phyloP scores from a whole-genome alignment of 2,113 vertebrate genomes.

The Indicator maculatus region DNA sequence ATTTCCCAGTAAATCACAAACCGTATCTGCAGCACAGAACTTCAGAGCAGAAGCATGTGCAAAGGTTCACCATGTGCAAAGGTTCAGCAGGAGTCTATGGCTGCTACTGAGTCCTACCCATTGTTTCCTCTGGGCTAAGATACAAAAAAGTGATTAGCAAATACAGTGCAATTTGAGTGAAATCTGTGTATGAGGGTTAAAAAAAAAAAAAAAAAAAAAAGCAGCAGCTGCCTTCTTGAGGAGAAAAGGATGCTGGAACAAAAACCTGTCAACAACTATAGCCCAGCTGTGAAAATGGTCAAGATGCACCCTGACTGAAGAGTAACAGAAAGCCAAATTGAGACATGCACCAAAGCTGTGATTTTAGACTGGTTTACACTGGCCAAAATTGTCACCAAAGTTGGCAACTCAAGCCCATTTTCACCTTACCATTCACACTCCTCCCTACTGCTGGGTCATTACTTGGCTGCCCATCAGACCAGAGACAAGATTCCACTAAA shows the following conservation, averaged over 20 bases:
- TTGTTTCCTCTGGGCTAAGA: neutral
- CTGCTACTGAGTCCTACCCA: neutral
- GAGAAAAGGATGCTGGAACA: neutral
- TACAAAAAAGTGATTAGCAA: neutral
- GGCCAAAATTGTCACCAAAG: neutral
- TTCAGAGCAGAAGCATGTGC: neutral
- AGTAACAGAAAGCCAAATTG: neutral
- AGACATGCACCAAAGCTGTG: neutral
- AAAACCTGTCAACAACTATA: neutral
- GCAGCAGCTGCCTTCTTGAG: neutral
- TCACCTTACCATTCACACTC: neutral
- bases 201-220: neutral
- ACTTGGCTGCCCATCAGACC: neutral
- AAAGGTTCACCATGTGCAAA: neutral
- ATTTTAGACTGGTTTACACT: neutral
- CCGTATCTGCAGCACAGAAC: neutral
- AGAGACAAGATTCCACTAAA: neutral
- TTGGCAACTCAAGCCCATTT: neutral
- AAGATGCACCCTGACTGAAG: neutral
- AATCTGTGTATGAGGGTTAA: neutral
- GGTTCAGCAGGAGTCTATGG: neutral
- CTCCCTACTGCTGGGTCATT: neutral
- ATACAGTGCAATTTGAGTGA: neutral
- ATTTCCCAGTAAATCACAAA: slow-evolving; percentile 26
- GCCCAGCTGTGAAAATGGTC: neutral